A percentile compares a stretch with the other conserved stretches of the same genome.
phyloP scores from a whole-genome alignment of 2,888 invertebrate genomes.

The Sesamia inferens region DNA sequence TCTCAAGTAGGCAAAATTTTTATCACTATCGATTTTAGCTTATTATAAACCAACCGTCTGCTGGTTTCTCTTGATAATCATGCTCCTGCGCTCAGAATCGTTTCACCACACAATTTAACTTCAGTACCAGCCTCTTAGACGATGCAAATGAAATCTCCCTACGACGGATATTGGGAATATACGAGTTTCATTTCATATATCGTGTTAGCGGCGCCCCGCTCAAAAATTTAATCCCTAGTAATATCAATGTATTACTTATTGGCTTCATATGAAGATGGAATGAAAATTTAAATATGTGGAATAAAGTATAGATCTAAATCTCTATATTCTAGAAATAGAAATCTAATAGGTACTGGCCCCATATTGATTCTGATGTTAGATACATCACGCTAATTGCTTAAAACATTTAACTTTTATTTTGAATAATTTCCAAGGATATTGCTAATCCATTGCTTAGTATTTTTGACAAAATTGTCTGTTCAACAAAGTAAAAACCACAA shows the following conservation, averaged over 20 bases:
- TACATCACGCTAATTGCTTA: too few relatives aligned
- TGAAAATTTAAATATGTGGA: too few relatives aligned
- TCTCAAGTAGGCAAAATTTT: background rate
- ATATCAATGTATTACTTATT: background rate
- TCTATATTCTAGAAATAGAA: too few relatives aligned
- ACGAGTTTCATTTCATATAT: background rate
- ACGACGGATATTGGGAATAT: slow-evolving; percentile 2
- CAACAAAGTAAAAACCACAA: too few relatives aligned
- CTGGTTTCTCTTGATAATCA: background rate
- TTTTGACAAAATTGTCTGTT: too few relatives aligned
- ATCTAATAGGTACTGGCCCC: too few relatives aligned
- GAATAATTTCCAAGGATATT: too few relatives aligned
- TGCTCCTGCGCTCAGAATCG: slow-evolving; percentile 2
- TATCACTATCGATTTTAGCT: background rate
- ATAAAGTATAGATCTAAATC: too few relatives aligned
- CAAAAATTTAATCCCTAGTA: background rate
- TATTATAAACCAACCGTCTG: background rate
- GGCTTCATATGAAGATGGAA: background rate
- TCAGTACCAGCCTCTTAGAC: slow-evolving; percentile 4
- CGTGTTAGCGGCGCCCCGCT: background rate
- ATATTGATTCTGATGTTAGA: too few relatives aligned
- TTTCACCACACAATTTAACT: slow-evolving; percentile 24
- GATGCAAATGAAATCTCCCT: slow-evolving; percentile 17
- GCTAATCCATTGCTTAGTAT: too few relatives aligned
- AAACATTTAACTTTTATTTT: too few relatives aligned